phyloP scores from a whole-genome alignment of 2,888 invertebrate species.

The Pollenia labialis region DNA sequence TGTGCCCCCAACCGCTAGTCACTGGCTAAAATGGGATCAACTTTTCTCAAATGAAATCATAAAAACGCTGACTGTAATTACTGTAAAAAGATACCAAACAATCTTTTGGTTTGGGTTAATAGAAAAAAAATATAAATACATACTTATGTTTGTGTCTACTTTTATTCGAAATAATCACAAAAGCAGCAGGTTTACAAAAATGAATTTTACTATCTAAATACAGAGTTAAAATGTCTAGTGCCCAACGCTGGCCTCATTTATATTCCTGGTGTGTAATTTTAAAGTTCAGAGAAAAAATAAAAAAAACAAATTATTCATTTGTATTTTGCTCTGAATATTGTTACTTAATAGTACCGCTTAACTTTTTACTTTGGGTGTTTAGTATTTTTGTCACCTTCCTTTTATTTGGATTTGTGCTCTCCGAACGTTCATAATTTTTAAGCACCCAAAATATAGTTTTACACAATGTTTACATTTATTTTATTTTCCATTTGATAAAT shows the following conservation, averaged over 20 bases:
- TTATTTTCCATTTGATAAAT: neutral
- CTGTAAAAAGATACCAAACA: constrained; percentile 4
- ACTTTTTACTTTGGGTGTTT: constrained; percentile 11
- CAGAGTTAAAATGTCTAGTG: neutral
- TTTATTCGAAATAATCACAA: neutral
- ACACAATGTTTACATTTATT: constrained; percentile 50
- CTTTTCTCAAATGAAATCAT: constrained; percentile 25
- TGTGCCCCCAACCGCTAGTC: neutral
- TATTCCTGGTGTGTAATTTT: constrained; percentile 45
- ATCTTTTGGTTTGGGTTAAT: neutral
- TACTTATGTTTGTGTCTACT: too few relatives aligned
- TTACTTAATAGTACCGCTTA: constrained; percentile 59
- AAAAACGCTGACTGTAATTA: constrained; percentile 4
- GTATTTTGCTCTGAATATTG: constrained; percentile 60
- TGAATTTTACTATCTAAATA: constrained; percentile 13
- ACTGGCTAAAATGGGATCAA: constrained; percentile 19
- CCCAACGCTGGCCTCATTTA: constrained; percentile 25
- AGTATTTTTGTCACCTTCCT: constrained; percentile 50
- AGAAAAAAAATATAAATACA: neutral
- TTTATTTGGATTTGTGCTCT: neutral
- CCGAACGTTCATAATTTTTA: neutral
- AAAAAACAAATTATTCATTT: neutral
- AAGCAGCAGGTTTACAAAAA: neutral
- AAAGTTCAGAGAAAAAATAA: constrained; percentile 2
- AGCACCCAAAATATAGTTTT: constrained; percentile 34